These are phyloP conservation scores for Yponomeuta evonymella DNA, from an alignment of 2,888 invertebrate genomes.

Conservation along the genomic window DNA sequence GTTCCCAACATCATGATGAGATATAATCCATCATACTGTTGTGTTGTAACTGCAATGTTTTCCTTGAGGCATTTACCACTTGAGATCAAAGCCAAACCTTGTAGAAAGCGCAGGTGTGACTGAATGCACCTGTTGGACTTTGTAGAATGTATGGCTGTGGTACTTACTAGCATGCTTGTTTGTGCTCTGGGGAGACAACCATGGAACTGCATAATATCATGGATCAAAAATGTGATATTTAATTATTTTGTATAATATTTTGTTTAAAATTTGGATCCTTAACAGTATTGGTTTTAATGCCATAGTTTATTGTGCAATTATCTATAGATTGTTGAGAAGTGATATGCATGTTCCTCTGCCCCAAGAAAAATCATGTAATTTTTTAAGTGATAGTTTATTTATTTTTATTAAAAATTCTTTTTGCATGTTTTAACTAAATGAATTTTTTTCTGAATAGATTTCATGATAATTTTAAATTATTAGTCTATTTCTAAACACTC, in stretches of 20 bases:
- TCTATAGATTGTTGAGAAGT: conserved; percentile 32
- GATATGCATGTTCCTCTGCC: conserved; percentile 63
- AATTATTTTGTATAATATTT: conserved; percentile 43
- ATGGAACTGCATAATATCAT: conserved; percentile 65
- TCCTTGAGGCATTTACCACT: conserved; percentile 10
- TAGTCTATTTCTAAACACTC: conserved; percentile 28
- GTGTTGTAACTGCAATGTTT: conserved; percentile 31
- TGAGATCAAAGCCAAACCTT: conserved; percentile 1
- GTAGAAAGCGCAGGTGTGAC: background rate
- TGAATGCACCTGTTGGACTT: background rate
- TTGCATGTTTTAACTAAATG: conserved; percentile 10
- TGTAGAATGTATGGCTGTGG: conserved; percentile 18
- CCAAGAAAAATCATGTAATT: conserved; percentile 39
- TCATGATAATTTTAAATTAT: conserved; percentile 7
- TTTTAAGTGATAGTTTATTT: conserved; percentile 25
- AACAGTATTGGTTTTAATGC: conserved; percentile 32
- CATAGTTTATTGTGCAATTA: conserved; percentile 23
- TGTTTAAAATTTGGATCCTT: conserved; percentile 32
- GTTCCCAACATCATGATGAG: conserved; percentile 32
- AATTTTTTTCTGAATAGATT: background rate
- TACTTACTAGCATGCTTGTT: conserved; percentile 28
- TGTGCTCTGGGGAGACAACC: conserved; percentile 38
- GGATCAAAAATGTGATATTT: conserved; percentile 71
- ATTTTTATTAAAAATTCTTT: conserved; percentile 21
- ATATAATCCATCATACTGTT: conserved; percentile 35